Evolutionary conservation across 2,888 invertebrate species (phyloP), one percentile per base, ranked within the genome.

Genomic region (Ochropleura leucogaster): DNA sequence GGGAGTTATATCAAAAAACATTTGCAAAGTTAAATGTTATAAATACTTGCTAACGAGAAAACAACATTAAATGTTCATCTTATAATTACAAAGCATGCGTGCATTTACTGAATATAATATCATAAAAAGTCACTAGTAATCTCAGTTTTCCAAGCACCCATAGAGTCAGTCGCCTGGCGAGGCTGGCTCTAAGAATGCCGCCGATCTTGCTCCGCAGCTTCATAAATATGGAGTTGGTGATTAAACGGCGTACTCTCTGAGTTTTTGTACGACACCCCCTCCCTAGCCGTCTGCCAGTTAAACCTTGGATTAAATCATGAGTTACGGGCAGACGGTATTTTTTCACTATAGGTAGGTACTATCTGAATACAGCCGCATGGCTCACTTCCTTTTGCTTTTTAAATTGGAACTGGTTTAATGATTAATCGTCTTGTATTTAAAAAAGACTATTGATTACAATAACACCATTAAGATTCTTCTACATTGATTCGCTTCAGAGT

Each of bases 161-260:
- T 88, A 87, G 86, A 88, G 82, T 66, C 82, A 81, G 80, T 78
- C 47, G 88, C 74, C 75, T 60, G 70, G 53, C 55, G 87, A 78
- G 87, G 85, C 88, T 84, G 85, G 87, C 89, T 90, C 91, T 92
- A 95, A 94, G 95, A 96, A 96, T 96, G 96, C 93, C 91, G 91
- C 92, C 89, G 81, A 88, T 90, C 94, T 89, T 85, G 94, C 90
- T 89, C 79, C 80, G 84, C 89, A 78, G 89, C 92, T 94, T 94
- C 93, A 95, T 95, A 95, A 95, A 95, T 95, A 96, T 96, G 95
- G 93, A 95, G 92, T 87, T 91, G 89, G 91, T 91, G 93, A 94
- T 95, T 95, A 94, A 94, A 93, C 92, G 88, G 89, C 90, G 88
- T 90, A 89, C 90, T 89, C 88, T 84, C 84, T 84, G 82, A 87